Evolutionary conservation across 2,113 vertebrate genomes (phyloP), one percentile per base, ranked within the genome.

Genomic region (Tonatia bakeri): DNA sequence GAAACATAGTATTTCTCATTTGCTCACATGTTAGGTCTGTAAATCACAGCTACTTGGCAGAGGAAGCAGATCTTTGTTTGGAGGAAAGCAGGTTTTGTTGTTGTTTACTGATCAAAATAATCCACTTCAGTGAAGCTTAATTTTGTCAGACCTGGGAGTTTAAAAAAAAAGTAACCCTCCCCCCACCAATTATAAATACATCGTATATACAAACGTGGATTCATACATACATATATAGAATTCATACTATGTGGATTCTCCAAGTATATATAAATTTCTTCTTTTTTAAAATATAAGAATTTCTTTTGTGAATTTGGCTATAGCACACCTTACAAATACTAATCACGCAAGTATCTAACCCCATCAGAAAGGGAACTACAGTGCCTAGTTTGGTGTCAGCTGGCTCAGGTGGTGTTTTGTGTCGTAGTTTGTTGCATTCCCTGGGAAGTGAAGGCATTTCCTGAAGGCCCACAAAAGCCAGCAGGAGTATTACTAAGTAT

Each of bases 391-490:
- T 50, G 7, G 50, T 76, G 33, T 90, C 64, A 81, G 31, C 47
- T 86, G 59, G 38, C 31, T 75, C 7, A 4, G 7, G 45, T 83
- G 65, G 20, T 93, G 17, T 84, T 87, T 91, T 56, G 36, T n/a
- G 59, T 61, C 89, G 28, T 36, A 76, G 54, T 87, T 95, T 59
- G 40, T 31, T 89, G 24, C 61, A 90, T 89, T 95, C 52, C 72
- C 65, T 69, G 86, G 90, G 91, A 96, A 96, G 85, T 86, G 95
- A 91, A 97, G 76, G 83, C 56, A 96, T 96, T 97, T 97, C 92
- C 97, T 95, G 36, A 95, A 92, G 82, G 52, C 43, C 16, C 20
- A 67, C 16, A 54, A 90, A 86, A 80, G 15, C 50, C 36, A 87
- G 77, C 92, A 97, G 91, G 92, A 95, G 79, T 73, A 93, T 38